Base-by-base conservation (phyloP, 2,888 invertebrate species). In the Drosophila monieri region DNA sequence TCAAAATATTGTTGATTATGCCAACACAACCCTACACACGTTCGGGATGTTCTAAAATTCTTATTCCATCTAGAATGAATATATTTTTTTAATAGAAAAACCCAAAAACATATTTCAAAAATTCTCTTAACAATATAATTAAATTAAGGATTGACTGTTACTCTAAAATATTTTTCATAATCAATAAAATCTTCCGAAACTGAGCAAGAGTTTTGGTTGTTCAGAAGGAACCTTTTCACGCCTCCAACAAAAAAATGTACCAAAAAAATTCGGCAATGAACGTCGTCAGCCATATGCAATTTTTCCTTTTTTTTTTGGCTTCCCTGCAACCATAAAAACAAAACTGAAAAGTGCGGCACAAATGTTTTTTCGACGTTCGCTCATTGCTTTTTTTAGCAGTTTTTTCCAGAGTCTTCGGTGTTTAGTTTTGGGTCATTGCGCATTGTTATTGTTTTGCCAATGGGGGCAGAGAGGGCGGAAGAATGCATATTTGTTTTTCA, bases 1-100 rank as follows among this genome's bases (percentile, higher is more conserved):
- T 83, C 81, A 69, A 83, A 83, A 84, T 84, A 84, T 83, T 84
- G 80, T 83, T 83, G 81, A 83, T 81, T 84, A 83, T 79, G 78
- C 61, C 70, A 52, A 59, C 41, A 62, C 55, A 78, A 14, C 6
- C 35, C n/a, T 49, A 62, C 67, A 61, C 54, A 51, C 23, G 52
- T 6, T 18, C 3, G 39, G 3, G 39, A 6, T 14, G 18, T 41
- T 10, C 39, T 9, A 3, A 41, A 18, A 10, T 18, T 4, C 18
- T 1, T 18, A 18, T 8, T 41, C 18, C 2, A 35, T 35, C 2
- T 4, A 6, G 1, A 32, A 32, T n/a, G 0, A 12, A 32, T 0
- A 12, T 32, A 10, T 1, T 32, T 32, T 32, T 37, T 3, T 15
- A 39, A 2, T 15, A 8, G 6, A 37, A 37, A 15, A 37, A 39